Percentiles rank a stretch among this genome's conserved stretches.
Conservation (phyloP, 2,888 invertebrate genomes). For the Dendrolimus houi region DNA sequence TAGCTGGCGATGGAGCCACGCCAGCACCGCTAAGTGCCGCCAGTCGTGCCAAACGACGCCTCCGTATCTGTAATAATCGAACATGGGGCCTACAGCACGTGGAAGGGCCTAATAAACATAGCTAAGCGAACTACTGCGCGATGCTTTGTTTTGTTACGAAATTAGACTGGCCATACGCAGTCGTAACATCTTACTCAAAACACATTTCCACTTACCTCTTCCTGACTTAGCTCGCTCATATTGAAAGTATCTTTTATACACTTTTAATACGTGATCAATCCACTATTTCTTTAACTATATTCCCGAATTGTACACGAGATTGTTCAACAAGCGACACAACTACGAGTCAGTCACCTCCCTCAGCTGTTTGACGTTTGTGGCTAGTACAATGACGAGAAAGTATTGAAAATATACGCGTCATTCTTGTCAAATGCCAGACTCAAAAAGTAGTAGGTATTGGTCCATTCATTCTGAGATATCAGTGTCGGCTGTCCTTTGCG, state of each 20-base stretch:
- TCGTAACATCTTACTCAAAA: conserved; percentile 58
- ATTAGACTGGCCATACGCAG: conserved; percentile 70
- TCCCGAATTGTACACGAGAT: conserved; percentile 43
- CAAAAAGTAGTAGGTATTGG: conserved; percentile 11
- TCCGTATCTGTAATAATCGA: conserved; percentile 79
- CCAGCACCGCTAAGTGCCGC: conserved; percentile 76
- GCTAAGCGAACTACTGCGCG: conserved; percentile 38
- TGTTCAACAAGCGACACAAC: conserved; percentile 63
- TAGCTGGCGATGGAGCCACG: conserved; percentile 64
- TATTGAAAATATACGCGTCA: conserved; percentile 75
- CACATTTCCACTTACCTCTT: conserved; percentile 83
- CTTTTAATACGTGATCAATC: conserved; percentile 28
- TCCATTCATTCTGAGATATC: not conserved
- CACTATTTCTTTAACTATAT: conserved; percentile 45
- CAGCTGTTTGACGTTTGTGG: conserved; percentile 70
- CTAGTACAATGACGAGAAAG: conserved; percentile 64
- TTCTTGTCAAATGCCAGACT: conserved; percentile 32
- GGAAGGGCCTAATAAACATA: conserved; percentile 34
- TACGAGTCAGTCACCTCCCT: conserved; percentile 73
- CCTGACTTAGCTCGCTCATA: conserved; percentile 92
- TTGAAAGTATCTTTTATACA: conserved; percentile 32
- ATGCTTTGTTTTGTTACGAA: conserved; percentile 76
- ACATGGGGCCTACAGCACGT: conserved; percentile 29
- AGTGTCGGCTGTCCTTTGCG: not conserved
- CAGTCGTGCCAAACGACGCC: conserved; percentile 84